A percentile compares a stretch with the other conserved stretches of the same genome.
These are phyloP conservation scores for Gorsachius goisagi DNA, from an alignment of 2,113 vertebrate species.

Conservation along the genomic window DNA sequence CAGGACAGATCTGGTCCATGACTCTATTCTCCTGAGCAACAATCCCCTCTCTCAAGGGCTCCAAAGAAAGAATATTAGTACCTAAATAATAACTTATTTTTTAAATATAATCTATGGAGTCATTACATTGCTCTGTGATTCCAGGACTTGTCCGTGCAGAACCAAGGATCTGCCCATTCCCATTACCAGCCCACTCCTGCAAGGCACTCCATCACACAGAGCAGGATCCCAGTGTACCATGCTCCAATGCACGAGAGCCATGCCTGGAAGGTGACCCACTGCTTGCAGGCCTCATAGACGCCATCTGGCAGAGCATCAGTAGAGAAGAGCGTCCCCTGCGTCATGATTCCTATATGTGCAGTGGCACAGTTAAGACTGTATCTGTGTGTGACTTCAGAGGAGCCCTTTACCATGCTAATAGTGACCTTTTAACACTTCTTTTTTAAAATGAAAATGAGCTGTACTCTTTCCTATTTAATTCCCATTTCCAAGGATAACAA, in stretches of 20 bases:
- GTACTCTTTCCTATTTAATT: not conserved
- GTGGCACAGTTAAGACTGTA: not conserved
- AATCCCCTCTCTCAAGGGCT: not conserved
- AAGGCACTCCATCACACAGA: not conserved
- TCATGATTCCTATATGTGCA: not conserved
- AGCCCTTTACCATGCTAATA: not conserved
- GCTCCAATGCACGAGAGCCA: not conserved
- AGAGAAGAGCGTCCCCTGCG: not conserved
- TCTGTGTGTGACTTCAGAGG: not conserved
- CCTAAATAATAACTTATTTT: not conserved
- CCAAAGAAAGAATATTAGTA: not conserved
- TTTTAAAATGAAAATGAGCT: not conserved
- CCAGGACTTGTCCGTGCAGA: not conserved
- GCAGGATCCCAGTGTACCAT: not conserved
- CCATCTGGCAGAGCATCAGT: not conserved
- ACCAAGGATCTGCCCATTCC: not conserved
- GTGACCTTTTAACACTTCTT: not conserved
- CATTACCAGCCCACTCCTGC: not conserved
- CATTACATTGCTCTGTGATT: not conserved
- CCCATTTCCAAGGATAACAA: not conserved
- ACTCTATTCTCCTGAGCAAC: not conserved
- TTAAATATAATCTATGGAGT: not conserved
- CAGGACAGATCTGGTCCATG: not conserved
- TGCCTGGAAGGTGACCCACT: not conserved
- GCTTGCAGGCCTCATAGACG: not conserved